Evolutionary conservation across 1,140 invertebrate genomes (phyloP).

Genomic region (Prorops nasuta): DNA sequence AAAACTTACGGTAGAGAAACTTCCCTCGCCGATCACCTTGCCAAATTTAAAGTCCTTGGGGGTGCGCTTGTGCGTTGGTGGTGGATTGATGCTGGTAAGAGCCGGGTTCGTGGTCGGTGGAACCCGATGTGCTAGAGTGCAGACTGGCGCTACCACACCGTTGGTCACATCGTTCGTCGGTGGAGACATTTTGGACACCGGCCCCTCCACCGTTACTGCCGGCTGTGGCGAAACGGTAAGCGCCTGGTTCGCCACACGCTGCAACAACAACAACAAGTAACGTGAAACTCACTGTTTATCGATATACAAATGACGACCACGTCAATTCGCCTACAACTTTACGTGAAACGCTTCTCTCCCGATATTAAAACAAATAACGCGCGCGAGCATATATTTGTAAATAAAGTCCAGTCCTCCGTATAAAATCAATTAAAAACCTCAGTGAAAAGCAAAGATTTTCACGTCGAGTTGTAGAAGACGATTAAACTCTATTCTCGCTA

Average conservation of each 20-base stretch:
- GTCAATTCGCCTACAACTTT: too few relatives aligned
- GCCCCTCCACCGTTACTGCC: conserved; percentile 53
- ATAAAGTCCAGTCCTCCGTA: too few relatives aligned
- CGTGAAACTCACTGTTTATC: conserved; percentile 1
- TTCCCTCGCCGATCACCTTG: conserved; percentile 93
- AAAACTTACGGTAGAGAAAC: conserved; percentile 85
- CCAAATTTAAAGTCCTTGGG: conserved; percentile 93
- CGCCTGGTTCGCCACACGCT: conserved; percentile 56
- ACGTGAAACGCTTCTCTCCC: too few relatives aligned
- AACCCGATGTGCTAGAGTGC: conserved; percentile 36
- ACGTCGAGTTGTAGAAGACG: too few relatives aligned
- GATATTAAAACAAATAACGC: too few relatives aligned
- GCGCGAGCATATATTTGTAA: too few relatives aligned
- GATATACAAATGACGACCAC: background rate
- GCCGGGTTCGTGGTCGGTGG: conserved; percentile 37
- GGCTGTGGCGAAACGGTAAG: conserved; percentile 55
- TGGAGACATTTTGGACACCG: conserved; percentile 55
- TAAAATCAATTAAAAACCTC: too few relatives aligned
- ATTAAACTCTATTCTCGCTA: too few relatives aligned
- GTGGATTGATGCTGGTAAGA: conserved; percentile 48
- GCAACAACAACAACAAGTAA: conserved; percentile 26
- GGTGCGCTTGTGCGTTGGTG: conserved; percentile 64
- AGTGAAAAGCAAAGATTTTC: too few relatives aligned
- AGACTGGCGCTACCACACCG: conserved; percentile 40
- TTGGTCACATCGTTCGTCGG: conserved; percentile 53